A percentile compares a stretch with the other conserved stretches of the same genome.
These are phyloP conservation scores for Rhorus exstirpatorius DNA, from an alignment of 2,888 invertebrate genomes.

Conservation along the genomic window DNA sequence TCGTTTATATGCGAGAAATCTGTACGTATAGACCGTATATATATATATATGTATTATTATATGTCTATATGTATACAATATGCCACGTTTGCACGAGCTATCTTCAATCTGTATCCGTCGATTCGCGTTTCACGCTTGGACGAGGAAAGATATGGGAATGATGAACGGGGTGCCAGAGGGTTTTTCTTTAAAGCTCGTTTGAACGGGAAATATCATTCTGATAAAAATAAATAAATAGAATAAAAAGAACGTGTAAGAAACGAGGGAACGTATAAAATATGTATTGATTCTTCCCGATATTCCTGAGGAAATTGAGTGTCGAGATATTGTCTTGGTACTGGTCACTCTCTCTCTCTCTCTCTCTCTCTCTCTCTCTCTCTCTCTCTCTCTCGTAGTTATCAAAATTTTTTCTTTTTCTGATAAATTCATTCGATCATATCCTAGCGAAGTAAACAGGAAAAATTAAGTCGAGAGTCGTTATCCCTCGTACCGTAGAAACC, in stretches of 20 bases:
- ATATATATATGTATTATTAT: neutral
- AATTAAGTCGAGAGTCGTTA: neutral
- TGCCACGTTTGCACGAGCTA: slow-evolving; percentile 13
- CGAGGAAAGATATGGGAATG: slow-evolving; percentile 59
- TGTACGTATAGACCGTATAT: neutral
- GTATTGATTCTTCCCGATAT: neutral
- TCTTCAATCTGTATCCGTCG: slow-evolving; percentile 52
- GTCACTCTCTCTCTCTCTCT: neutral
- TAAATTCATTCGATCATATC: neutral
- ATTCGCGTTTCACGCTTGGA: slow-evolving; percentile 61
- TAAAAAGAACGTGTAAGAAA: neutral
- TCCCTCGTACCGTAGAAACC: slow-evolving; percentile 15
- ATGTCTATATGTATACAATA: neutral
- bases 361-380: too few species aligned
- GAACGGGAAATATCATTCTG: slow-evolving; percentile 13
- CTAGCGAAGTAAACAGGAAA: slow-evolving; percentile 11
- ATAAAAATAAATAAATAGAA: slow-evolving; percentile 3
- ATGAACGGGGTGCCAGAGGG: slow-evolving; percentile 51
- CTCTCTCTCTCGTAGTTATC: neutral
- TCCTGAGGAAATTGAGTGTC: neutral
- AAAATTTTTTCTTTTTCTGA: slow-evolving; percentile 3
- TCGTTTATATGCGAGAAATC: neutral
- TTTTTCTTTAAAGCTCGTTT: slow-evolving; percentile 8
- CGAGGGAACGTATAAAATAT: neutral
- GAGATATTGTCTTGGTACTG: neutral